A percentile compares a stretch with the other conserved stretches of the same genome.
phyloP scores from a whole-genome alignment of 1,140 invertebrate species.

The Euwallacea fornicatus region DNA sequence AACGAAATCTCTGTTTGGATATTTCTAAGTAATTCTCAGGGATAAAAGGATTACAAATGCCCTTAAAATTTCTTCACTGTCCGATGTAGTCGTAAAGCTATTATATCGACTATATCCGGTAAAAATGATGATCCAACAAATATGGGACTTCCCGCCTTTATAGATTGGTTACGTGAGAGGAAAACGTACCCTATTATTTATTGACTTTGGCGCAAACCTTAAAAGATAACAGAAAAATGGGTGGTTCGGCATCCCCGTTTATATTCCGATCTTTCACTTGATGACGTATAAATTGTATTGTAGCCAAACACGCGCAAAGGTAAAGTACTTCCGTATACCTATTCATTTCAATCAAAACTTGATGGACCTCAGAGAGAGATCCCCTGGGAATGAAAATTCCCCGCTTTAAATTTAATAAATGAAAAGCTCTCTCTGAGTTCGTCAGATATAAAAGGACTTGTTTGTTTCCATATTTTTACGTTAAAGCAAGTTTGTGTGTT shows the following conservation, averaged over 20 bases:
- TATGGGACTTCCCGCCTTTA: slow-evolving; percentile 50
- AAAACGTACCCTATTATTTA: slow-evolving; percentile 52
- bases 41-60: too few species aligned
- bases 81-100: slow-evolving; percentile 12
- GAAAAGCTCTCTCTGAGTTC: slow-evolving; percentile 3
- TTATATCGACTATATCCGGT: slow-evolving; percentile 23
- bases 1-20: too few species aligned
- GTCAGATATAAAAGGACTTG: not conserved
- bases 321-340: too few species aligned
- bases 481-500: not conserved
- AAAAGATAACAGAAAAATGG: slow-evolving; percentile 38
- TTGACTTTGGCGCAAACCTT: slow-evolving; percentile 45
- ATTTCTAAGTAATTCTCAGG: too few species aligned
- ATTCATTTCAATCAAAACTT: too few species aligned
- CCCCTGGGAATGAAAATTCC: not conserved
- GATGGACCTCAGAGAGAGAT: not conserved
- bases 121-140: slow-evolving; percentile 50
- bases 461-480: not conserved
- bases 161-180: slow-evolving; percentile 53
- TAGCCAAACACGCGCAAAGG: too few species aligned
- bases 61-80: too few species aligned
- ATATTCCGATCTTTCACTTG: slow-evolving; percentile 25
- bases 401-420: slow-evolving; percentile 7
- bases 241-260: slow-evolving; percentile 23
- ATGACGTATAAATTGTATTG: slow-evolving; percentile 41